phyloP scores from a whole-genome alignment of 37 sponge, comb jelly and placozoan genomes.

The Bolinopsis microptera region DNA sequence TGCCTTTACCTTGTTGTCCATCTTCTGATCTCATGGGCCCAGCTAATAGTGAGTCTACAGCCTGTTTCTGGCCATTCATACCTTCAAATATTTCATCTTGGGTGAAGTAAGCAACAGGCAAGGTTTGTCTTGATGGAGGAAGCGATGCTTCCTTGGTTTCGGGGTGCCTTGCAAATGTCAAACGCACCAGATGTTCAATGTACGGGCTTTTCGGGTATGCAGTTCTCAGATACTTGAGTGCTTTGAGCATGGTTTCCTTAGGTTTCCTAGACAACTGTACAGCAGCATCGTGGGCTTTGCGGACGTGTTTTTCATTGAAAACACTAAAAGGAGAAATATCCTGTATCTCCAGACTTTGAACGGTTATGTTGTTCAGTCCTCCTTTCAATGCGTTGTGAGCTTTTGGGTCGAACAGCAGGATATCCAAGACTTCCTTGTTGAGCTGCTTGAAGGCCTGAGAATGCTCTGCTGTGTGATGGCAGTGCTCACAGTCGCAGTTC shows the following conservation, averaged over 20 bases:
- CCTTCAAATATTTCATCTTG: neutral
- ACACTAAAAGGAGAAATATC: neutral
- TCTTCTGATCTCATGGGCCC: neutral
- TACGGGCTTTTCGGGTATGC: neutral
- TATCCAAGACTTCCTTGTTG: neutral
- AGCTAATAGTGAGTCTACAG: neutral
- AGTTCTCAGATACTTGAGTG: neutral
- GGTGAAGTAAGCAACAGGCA: neutral
- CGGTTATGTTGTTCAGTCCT: neutral
- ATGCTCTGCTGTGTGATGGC: neutral
- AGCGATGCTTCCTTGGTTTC: neutral
- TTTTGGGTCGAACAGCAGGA: neutral
- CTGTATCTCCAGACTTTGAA: neutral
- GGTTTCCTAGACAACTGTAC: neutral
- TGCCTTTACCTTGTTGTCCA: neutral
- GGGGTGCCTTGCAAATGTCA: neutral
- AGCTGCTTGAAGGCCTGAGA: neutral
- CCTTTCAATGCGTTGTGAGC: neutral
- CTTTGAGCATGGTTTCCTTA: neutral
- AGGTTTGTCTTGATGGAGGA: slow-evolving; percentile 2
- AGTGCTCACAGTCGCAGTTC: neutral
- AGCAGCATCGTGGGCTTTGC: neutral
- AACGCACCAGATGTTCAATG: neutral
- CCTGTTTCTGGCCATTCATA: neutral
- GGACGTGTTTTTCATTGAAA: neutral